These are phyloP conservation scores for Dichetophora obliterata DNA, from an alignment of 2,888 invertebrate species.

Conservation along the genomic window DNA sequence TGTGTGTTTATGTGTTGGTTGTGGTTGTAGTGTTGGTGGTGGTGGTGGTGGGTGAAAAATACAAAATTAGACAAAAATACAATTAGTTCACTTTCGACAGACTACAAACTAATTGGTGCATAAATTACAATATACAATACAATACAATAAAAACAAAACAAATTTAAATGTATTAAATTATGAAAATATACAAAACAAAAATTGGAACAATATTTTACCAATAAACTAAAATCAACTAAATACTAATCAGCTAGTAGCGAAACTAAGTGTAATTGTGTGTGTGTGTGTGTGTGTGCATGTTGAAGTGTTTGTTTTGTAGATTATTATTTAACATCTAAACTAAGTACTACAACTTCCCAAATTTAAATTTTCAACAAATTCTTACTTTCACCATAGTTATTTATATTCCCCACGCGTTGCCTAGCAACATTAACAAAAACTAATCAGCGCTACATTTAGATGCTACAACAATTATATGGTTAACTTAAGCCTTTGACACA, in stretches of 20 bases:
- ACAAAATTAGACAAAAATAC: conserved; percentile 69
- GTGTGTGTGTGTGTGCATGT: not conserved
- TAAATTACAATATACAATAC: conserved; percentile 44
- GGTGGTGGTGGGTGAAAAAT: conserved; percentile 59
- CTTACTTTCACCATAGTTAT: conserved; percentile 12
- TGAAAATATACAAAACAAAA: conserved; percentile 30
- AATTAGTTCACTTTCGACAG: conserved; percentile 57
- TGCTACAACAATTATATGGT: not conserved
- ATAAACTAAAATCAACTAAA: not conserved
- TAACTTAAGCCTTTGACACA: not conserved
- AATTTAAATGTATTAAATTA: conserved; percentile 34
- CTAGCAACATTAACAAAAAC: not conserved
- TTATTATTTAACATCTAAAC: not conserved
- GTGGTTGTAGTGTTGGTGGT: conserved; percentile 51
- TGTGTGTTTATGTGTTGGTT: conserved; percentile 53
- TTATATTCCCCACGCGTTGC: conserved; percentile 7
- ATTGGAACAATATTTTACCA: conserved; percentile 16
- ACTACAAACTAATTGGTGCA: conserved; percentile 52
- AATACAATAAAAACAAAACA: conserved; percentile 47
- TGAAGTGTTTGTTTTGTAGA: not conserved
- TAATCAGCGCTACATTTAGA: not conserved
- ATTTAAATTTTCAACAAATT: not conserved
- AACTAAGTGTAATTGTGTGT: not conserved
- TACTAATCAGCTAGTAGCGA: too few relatives aligned
- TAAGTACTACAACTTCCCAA: not conserved